These are phyloP conservation scores for Gastracanthus pulcherrimus DNA, from an alignment of 2,888 invertebrate species.

Conservation along the genomic window DNA sequence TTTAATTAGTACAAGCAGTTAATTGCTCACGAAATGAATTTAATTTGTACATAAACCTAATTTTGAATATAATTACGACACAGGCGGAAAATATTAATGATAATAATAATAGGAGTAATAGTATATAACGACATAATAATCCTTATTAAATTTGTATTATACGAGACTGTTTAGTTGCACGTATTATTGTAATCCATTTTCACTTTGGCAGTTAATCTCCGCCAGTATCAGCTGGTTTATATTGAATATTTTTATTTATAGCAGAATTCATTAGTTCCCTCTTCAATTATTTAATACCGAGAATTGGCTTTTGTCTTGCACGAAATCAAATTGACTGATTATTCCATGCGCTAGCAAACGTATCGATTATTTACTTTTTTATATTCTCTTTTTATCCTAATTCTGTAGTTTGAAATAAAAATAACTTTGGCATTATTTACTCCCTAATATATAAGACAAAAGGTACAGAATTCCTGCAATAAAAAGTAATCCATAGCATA, in stretches of 20 bases:
- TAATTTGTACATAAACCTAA: not conserved
- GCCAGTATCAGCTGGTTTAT: not conserved
- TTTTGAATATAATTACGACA: not conserved
- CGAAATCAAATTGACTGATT: not conserved
- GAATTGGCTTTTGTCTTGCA: not conserved
- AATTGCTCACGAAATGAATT: too few species aligned
- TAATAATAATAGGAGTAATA: not conserved
- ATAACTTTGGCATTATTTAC: too few species aligned
- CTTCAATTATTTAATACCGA: not conserved
- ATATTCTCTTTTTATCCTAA: not conserved
- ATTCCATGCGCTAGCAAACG: not conserved
- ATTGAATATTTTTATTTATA: slow-evolving; percentile 34
- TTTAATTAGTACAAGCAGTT: too few species aligned
- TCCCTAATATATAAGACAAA: too few species aligned
- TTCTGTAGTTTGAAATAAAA: too few species aligned
- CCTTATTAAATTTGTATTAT: not conserved
- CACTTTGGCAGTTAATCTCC: not conserved
- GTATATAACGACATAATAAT: not conserved
- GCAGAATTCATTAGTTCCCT: not conserved
- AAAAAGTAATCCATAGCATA: not conserved
- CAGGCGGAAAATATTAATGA: not conserved
- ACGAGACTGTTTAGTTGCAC: not conserved
- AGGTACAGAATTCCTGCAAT: not conserved
- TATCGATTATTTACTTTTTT: not conserved
- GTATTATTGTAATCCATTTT: not conserved